Base-by-base conservation (phyloP, 2,888 invertebrate species). In the Tiliacea aurago region DNA sequence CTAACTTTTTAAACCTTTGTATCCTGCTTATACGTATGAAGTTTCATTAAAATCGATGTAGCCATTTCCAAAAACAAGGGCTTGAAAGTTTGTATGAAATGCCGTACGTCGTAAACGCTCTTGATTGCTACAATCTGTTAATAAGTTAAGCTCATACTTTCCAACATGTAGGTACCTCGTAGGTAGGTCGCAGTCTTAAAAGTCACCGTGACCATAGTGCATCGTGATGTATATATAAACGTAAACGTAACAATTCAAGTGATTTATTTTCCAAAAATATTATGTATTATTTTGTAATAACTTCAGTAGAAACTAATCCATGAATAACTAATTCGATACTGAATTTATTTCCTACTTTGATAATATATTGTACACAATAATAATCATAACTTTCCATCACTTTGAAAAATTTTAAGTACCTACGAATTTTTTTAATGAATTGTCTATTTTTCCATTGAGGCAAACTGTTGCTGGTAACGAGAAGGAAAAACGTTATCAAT, bases 401-500 rank as follows among this genome's bases (percentile, higher is more conserved):
- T 18, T 33, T 5, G 5, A 15, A n/a, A 15, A 45, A 7, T 18
- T n/a, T 2, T 41, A 5, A 28, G 15, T 47, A 37, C 37, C 37
- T 37, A 28, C 15, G n/a, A n/a, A 2, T 0, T 0, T 43, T 13
- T 28, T 53, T 37, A 23, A 51, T n/a, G 4, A 61, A 53, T 37
- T 13, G 41, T 23, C 15, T 45, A 33, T 37, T 73, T 49, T 49
- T 33, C 55, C 37, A 33, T 43, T 23, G 43, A 49, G 13, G n/a
- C 23, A 53, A 43, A 45, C 28, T 7, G 23, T 9, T 45, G 41
- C 47, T 23, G 18, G 0, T 47, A 61, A 33, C 51, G 53, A 64
- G 78, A 77, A 77, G 78, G 58, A 64, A 59, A 76, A 56, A 28
- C 5, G 1, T 43, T 43, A 64, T 77, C 70, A 65, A 78, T 71